A percentile compares a stretch with the other conserved stretches of the same genome.
phyloP scores from a whole-genome alignment of 2,113 vertebrate species.

The Sorex fumeus region DNA sequence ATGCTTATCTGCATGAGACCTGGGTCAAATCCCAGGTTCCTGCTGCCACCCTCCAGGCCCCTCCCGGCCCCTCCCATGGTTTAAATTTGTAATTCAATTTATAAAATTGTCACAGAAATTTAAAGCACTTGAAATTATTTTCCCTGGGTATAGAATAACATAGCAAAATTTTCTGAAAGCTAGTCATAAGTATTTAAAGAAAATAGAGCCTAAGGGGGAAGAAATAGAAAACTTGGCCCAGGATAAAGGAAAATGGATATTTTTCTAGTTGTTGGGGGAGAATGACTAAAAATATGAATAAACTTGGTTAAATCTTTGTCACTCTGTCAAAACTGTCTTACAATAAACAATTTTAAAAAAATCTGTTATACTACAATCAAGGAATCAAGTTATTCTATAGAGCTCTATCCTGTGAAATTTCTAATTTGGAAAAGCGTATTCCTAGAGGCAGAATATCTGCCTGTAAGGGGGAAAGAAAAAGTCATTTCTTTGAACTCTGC shows the following conservation, averaged over 20 bases:
- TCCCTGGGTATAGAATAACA: background rate
- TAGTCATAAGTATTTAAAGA: background rate
- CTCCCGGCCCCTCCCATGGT: no score
- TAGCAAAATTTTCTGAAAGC: background rate
- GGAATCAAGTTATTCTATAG: constrained; percentile 5
- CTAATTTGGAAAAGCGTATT: background rate
- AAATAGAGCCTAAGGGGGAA: background rate
- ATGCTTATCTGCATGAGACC: no score
- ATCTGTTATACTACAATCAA: constrained; percentile 40
- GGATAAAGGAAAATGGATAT: background rate
- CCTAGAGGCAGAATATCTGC: background rate
- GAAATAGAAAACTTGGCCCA: constrained; percentile 1
- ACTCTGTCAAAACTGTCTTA: constrained; percentile 32
- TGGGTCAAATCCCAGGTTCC: no score
- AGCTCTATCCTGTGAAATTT: background rate
- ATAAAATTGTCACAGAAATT: background rate
- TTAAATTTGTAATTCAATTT: background rate
- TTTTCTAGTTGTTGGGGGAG: background rate
- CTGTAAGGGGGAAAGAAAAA: background rate
- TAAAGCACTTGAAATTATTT: background rate
- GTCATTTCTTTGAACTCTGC: background rate
- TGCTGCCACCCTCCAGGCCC: background rate
- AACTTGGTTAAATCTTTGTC: constrained; percentile 38
- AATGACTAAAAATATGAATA: background rate
- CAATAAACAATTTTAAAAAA: background rate